Conservation (phyloP, 2,797 vertebrate species). For the Sebastes steindachneri region DNA sequence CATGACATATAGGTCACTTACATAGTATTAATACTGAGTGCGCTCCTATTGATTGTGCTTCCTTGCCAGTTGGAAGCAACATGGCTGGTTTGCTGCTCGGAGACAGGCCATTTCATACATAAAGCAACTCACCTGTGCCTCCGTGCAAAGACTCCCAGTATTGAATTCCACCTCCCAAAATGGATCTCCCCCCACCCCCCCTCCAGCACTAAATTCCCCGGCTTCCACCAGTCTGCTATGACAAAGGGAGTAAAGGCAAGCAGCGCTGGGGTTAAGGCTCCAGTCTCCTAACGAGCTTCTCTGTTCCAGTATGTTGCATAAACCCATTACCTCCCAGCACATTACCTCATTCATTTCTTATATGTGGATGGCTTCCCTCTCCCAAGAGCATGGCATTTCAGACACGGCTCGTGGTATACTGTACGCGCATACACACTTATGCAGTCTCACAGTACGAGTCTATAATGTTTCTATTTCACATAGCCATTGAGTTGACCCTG, state of each 20-base stretch:
- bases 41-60: constrained; percentile 56
- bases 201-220: constrained; percentile 43
- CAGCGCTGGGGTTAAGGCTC: constrained; percentile 83
- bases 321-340: constrained; percentile 92
- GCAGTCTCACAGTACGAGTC: constrained; percentile 89
- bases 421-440: constrained; percentile 55
- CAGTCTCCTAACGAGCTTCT: constrained; percentile 84
- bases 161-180: constrained; percentile 57
- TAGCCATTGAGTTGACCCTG: constrained; percentile 89
- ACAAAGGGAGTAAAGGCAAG: constrained; percentile 64
- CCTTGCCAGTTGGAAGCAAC: constrained; percentile 27
- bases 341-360: constrained; percentile 94
- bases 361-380: constrained; percentile 89
- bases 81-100: constrained; percentile 51
- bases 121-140: constrained; percentile 64
- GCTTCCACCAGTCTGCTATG: constrained; percentile 61
- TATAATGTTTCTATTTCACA: constrained; percentile 92
- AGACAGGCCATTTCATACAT: constrained; percentile 60
- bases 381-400: constrained; percentile 89
- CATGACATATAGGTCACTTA: constrained; percentile 50
- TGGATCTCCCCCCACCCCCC: not conserved
- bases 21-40: constrained; percentile 60
- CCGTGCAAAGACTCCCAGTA: constrained; percentile 43
- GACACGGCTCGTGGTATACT: constrained; percentile 81
- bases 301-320: constrained; percentile 88